These are phyloP conservation scores for Rhadina sibilatrix DNA, from an alignment of 2,113 vertebrate genomes.

Conservation along the genomic window DNA sequence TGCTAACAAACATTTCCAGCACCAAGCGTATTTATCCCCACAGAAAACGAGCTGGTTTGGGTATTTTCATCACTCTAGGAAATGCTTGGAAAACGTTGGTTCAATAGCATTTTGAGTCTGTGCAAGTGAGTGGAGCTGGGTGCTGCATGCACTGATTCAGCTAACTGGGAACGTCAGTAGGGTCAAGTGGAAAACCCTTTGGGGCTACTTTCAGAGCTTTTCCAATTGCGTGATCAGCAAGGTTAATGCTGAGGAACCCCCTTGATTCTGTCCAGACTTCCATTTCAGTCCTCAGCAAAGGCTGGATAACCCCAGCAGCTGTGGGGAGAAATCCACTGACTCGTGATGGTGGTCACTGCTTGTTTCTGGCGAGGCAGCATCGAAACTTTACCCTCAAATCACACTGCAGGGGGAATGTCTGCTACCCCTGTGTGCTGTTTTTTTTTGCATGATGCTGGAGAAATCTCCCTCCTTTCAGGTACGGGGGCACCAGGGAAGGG, in stretches of 20 bases:
- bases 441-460: neutral
- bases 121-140: neutral
- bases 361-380: neutral
- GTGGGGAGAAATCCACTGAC: neutral
- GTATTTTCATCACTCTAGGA: neutral
- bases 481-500: accelerated
- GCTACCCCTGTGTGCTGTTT: neutral
- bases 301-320: neutral
- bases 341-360: neutral
- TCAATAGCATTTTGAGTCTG: neutral
- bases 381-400: neutral
- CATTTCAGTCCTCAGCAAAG: neutral
- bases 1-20: neutral
- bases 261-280: neutral
- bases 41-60: neutral
- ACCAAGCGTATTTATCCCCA: neutral
- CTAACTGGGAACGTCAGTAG: accelerated
- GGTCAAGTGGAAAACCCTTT: neutral
- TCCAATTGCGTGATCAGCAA: neutral
- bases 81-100: neutral
- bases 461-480: neutral
- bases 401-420: neutral
- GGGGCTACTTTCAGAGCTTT: neutral
- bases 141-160: neutral
- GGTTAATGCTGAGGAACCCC: neutral